Percentiles rank a stretch among this genome's conserved stretches.
Evolutionary conservation across 53 echinoderm and acorn worm genomes (phyloP).

Genomic region (Mesocentrotus franciscanus): DNA sequence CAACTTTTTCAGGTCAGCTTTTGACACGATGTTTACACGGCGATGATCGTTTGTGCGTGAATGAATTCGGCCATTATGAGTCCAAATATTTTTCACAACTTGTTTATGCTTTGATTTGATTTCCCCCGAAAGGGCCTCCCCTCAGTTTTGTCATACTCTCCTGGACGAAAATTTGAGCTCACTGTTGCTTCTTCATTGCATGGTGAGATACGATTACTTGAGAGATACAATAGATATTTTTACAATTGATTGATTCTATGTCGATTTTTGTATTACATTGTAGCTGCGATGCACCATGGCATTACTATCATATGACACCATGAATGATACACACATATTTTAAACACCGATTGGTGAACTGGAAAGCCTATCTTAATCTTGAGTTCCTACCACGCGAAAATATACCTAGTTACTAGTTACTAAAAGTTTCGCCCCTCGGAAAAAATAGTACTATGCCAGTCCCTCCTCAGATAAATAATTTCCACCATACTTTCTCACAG

Average conservation of each 20-base stretch:
- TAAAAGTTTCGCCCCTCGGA: too few relatives aligned
- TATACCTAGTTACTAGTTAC: too few relatives aligned
- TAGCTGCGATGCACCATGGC: too few relatives aligned
- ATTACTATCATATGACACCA: background rate
- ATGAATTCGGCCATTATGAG: background rate
- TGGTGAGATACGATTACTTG: background rate
- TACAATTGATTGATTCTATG: background rate
- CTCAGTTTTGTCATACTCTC: background rate
- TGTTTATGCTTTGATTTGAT: background rate
- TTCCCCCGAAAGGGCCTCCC: background rate
- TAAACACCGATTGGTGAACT: too few relatives aligned
- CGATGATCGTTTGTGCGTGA: background rate
- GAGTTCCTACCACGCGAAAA: too few relatives aligned
- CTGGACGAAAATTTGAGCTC: background rate
- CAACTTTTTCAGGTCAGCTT: background rate
- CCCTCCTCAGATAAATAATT: too few relatives aligned
- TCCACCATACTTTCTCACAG: too few relatives aligned
- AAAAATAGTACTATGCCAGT: too few relatives aligned
- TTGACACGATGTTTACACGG: background rate
- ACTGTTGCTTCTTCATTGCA: background rate
- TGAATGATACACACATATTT: too few relatives aligned
- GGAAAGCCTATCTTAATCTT: too few relatives aligned
- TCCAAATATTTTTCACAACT: background rate
- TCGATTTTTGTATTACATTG: background rate
- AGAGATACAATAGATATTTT: too few relatives aligned